Evolutionary conservation across 1,140 invertebrate species (phyloP).

Genomic region (Pararge aegeria): DNA sequence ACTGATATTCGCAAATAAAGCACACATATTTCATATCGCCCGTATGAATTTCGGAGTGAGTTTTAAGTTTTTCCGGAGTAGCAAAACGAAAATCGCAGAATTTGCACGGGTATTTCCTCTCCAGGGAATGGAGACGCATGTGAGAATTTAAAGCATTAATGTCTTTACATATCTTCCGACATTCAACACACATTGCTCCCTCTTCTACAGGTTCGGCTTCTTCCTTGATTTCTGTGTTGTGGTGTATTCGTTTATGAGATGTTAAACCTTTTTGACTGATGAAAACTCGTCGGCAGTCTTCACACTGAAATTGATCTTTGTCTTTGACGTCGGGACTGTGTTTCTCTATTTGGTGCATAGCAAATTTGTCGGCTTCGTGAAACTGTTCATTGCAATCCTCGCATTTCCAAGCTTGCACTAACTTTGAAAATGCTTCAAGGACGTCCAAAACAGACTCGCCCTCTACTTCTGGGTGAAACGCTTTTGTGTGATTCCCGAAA

Average conservation of each 20-base stretch:
- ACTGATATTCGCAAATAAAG: conserved; percentile 72
- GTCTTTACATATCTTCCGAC: conserved; percentile 69
- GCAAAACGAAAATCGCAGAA: conserved; percentile 72
- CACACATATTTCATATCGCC: conserved; percentile 73
- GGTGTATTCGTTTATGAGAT: conserved; percentile 60
- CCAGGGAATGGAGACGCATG: conserved; percentile 61
- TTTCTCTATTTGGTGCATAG: conserved; percentile 62
- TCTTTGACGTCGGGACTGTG: conserved; percentile 58
- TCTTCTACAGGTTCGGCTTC: conserved; percentile 40
- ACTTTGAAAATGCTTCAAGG: conserved; percentile 63
- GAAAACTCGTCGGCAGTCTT: conserved; percentile 63
- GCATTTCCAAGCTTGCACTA: conserved; percentile 71
- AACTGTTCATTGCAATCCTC: conserved; percentile 69
- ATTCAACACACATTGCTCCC: conserved; percentile 67
- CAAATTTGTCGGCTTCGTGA: conserved; percentile 67
- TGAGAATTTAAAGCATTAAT: conserved; percentile 56
- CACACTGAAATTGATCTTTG: conserved; percentile 58
- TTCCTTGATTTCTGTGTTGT: conserved; percentile 47
- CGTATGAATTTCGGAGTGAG: conserved; percentile 62
- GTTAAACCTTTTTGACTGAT: conserved; percentile 62
- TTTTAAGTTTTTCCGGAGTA: conserved; percentile 60
- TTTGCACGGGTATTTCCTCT: conserved; percentile 67
- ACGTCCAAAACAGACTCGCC: conserved; percentile 65
- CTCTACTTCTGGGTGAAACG: conserved; percentile 61
- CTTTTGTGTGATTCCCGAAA: conserved; percentile 65